Percentiles rank a stretch among this genome's conserved stretches.
phyloP scores from a whole-genome alignment of 2,888 invertebrate genomes.

The Athrips mouffetella region DNA sequence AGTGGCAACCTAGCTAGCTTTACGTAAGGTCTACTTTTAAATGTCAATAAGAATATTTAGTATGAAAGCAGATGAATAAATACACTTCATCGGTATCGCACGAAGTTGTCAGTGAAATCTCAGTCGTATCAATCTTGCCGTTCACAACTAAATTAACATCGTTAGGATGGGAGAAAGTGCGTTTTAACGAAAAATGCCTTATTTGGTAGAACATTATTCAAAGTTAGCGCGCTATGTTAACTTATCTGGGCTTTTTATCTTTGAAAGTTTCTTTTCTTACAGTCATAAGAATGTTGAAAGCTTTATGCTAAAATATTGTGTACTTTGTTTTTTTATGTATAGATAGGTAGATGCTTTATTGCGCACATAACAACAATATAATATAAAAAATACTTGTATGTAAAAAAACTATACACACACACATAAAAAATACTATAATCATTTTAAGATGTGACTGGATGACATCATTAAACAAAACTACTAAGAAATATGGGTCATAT shows the following conservation, averaged over 20 bases:
- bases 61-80: constrained; percentile 1
- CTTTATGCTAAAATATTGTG: constrained; percentile 1
- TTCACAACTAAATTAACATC: constrained; percentile 17
- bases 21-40: constrained; percentile 4
- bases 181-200: constrained; percentile 2
- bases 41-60: background rate
- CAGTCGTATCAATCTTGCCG: constrained; percentile 28
- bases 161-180: constrained; percentile 18
- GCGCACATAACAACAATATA: too few relatives aligned
- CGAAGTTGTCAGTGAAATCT: constrained; percentile 25
- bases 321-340: too few relatives aligned
- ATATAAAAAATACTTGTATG: too few relatives aligned
- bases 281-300: background rate
- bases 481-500: too few relatives aligned
- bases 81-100: constrained; percentile 13
- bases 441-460: too few relatives aligned
- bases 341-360: too few relatives aligned
- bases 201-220: constrained; percentile 7
- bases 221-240: constrained; percentile 1
- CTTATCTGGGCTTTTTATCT: constrained; percentile 10
- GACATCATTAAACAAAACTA: too few relatives aligned
- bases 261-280: constrained; percentile 4
- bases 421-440: too few relatives aligned
- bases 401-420: too few relatives aligned
- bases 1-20: background rate